phyloP scores from a whole-genome alignment of 2,797 vertebrate species.

The Phrynocephalus guinanensis region DNA sequence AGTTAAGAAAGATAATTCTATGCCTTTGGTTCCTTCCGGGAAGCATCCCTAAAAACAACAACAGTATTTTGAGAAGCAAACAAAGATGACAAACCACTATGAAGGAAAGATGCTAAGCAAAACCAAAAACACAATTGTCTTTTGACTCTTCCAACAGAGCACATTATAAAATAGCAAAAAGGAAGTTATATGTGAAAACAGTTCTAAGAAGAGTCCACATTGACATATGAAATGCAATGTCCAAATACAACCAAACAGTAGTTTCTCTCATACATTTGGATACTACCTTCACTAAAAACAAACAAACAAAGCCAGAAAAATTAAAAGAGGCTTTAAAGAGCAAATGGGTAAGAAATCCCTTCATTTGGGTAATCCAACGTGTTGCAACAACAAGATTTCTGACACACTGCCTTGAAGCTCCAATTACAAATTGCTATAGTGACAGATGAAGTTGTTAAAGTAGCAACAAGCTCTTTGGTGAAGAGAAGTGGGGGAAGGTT shows the following conservation, averaged over 20 bases:
- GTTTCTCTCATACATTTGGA: not conserved
- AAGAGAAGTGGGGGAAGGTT: not conserved
- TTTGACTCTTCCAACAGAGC: not conserved
- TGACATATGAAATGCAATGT: not conserved
- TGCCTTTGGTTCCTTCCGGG: not conserved
- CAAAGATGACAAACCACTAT: not conserved
- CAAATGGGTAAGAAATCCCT: not conserved
- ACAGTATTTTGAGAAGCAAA: not conserved
- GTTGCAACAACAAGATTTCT: not conserved
- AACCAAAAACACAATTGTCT: not conserved
- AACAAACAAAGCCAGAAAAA: not conserved
- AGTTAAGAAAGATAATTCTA: not conserved
- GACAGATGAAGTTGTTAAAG: slow-evolving; percentile 2
- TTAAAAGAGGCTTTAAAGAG: not conserved
- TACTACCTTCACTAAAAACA: not conserved
- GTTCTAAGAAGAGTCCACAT: not conserved
- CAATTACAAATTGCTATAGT: slow-evolving; percentile 11
- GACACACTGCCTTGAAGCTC: not conserved
- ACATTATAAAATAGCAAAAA: not conserved
- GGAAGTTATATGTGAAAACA: not conserved
- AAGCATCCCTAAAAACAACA: not conserved
- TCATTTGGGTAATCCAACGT: not conserved
- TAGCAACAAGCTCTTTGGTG: not conserved
- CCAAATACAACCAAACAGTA: not conserved
- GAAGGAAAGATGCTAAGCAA: not conserved